Conservation (phyloP, 2,888 invertebrate species). For the Microplitis manilae region DNA sequence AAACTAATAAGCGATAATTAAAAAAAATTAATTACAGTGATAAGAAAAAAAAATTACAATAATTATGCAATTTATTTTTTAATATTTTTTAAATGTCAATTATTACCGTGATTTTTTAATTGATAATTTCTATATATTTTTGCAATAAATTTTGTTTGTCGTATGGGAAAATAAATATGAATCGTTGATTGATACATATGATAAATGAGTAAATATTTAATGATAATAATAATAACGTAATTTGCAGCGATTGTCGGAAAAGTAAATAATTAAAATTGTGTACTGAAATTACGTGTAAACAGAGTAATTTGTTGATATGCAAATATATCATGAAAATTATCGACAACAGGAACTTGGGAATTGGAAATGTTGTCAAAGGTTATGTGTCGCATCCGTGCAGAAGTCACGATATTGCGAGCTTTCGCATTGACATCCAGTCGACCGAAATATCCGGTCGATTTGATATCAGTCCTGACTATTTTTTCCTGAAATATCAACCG, state of each 20-base stretch:
- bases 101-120: no score
- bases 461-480: not conserved
- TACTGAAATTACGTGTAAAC: not conserved
- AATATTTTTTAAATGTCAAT: no score
- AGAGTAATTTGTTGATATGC: not conserved
- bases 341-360: not conserved
- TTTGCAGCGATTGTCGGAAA: not conserved
- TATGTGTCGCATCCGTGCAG: not conserved
- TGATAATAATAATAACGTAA: no score
- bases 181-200: no score
- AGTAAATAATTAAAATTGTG: not conserved
- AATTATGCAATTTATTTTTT: no score
- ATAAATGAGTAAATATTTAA: no score
- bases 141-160: no score
- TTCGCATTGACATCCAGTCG: conserved; percentile 5
- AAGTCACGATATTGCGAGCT: conserved; percentile 7
- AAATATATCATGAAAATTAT: not conserved
- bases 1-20: not conserved
- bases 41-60: no score
- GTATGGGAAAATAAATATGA: no score
- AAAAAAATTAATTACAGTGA: not conserved
- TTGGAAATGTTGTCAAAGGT: conserved; percentile 11
- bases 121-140: no score
- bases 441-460: conserved; percentile 11
- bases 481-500: not conserved